phyloP scores from a whole-genome alignment of 2,113 vertebrate species.

The Gobiocypris rarus region DNA sequence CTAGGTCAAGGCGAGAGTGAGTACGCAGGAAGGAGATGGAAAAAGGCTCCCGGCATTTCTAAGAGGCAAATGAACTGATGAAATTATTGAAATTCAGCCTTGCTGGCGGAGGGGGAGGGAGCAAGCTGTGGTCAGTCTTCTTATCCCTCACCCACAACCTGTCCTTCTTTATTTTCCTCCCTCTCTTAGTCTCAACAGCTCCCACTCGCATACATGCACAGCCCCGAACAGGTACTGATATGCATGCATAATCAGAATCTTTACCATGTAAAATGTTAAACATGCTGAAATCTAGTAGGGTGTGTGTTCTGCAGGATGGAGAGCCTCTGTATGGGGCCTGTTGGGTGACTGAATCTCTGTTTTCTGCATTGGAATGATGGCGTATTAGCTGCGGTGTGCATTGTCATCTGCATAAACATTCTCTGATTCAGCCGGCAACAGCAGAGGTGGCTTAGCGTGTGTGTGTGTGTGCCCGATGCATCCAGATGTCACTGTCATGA shows the following conservation, averaged over 20 bases:
- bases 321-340: constrained; percentile 62
- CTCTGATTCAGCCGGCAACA: constrained; percentile 26
- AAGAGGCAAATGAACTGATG: constrained; percentile 73
- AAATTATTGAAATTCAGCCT: constrained; percentile 72
- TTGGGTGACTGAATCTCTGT: constrained; percentile 68
- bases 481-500: constrained; percentile 77
- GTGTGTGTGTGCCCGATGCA: constrained; percentile 41
- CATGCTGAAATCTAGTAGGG: constrained; percentile 39
- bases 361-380: constrained; percentile 69
- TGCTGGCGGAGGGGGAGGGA: constrained; percentile 47
- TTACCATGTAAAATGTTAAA: constrained; percentile 49
- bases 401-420: constrained; percentile 63
- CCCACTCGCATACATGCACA: constrained; percentile 32
- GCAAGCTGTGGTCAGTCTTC: constrained; percentile 57
- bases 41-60: constrained; percentile 66
- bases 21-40: constrained; percentile 32
- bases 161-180: constrained; percentile 16
- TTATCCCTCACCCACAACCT: constrained; percentile 22
- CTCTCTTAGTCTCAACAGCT: background rate
- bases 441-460: constrained; percentile 50
- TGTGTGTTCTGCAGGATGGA: constrained; percentile 42
- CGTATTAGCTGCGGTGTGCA: constrained; percentile 66
- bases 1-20: constrained; percentile 80
- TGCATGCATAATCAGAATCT: constrained; percentile 39
- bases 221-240: constrained; percentile 60